Evolutionary conservation across 2,797 vertebrate genomes (phyloP), one percentile per base, ranked within the genome.

Genomic region (Gouania willdenowi): DNA sequence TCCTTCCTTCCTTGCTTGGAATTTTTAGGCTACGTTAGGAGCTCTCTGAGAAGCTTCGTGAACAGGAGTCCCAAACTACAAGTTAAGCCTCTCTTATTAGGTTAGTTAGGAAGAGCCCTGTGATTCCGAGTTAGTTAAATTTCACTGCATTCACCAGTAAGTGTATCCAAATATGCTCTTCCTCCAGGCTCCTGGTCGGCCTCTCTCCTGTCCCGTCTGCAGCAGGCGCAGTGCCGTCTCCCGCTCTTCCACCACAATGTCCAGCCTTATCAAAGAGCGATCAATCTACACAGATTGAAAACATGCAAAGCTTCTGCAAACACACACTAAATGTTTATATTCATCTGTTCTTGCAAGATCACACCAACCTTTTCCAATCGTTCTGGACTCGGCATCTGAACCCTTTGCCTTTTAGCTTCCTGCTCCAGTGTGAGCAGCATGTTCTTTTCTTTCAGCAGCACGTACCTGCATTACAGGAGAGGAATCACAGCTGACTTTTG

Each of bases 361-460:
- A 21, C 4, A 71, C 71, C 60, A 68, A 98, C 96, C 93, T 99
- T 99, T 44, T 82, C 88, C 52, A 95, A 44, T 25, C 97, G 88
- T 42, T 99, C 95, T 21, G 93, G 93, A 61, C 96, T 97, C 0
- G 95, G 95, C 95, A 99, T 98, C 9, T 68, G 82, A 41, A 85
- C 26, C 4, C 67, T 49, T 38, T 97, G 93, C 17, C 93, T 74
- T 71, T 85, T 96, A 9, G 91, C 67, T 71, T 98, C 96, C 77
- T 98, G 94, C 56, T 98, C 69, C 12, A 92, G 48, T 6, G 95
- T 97, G 29, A 93, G 77, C 46, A 99, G 84, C 94, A 99, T 92
- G 77, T 99, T 98, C 78, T 87, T 94, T 59, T 99, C 97, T 75
- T 99, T 99, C 48, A 99, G 66, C n/a, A 99, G 87, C 22, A 98